Evolutionary conservation across 2,113 vertebrate genomes (phyloP), one percentile per base, ranked within the genome.

Genomic region (Pterocles orientalis): DNA sequence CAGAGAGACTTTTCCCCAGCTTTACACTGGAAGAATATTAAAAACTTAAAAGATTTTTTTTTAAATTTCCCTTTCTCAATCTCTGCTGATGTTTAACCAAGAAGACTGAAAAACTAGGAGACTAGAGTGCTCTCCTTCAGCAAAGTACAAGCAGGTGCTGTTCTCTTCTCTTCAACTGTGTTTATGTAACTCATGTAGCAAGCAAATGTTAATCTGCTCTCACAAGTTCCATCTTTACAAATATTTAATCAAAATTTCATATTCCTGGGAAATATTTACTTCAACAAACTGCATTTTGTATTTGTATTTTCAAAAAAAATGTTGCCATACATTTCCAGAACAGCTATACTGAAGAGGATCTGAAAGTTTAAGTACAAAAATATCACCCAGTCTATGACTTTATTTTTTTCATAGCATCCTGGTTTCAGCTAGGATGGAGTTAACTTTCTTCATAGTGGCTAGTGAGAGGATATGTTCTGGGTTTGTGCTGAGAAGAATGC

Each of bases 1-100:
- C 29, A 77, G n/a, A 68, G 24, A 43, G 2, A n/a, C 2, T 65
- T 71, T 34, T 31, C 0, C 6, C 2, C 12, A 36, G 0, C 8
- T 81, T 72, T 86, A 36, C 18, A 18, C 6, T 31, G 10, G 6
- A 78, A 89, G 34, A 69, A 33, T 28, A 58, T 20, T 0, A 84
- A 75, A 81, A 54, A 2, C 12, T 75, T 57, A 2, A 5, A 57
- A 34, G 3, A 29, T 13, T 60, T 7, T 6, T 4, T 13, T 5
- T 4, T 2, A 9, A 18, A 18, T 39, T 69, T 88, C 62, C 33
- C 6, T 36, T 77, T 50, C 24, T 36, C n/a, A 73, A 50, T 18
- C 6, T 81, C 57, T 70, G 12, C 6, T 61, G 20, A 25, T 57
- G 12, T 13, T 79, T 76, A 54, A 47, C 6, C 1, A 5, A 57